Conservation (phyloP, 2,888 invertebrate genomes). For the Acanthopleura granulata region DNA sequence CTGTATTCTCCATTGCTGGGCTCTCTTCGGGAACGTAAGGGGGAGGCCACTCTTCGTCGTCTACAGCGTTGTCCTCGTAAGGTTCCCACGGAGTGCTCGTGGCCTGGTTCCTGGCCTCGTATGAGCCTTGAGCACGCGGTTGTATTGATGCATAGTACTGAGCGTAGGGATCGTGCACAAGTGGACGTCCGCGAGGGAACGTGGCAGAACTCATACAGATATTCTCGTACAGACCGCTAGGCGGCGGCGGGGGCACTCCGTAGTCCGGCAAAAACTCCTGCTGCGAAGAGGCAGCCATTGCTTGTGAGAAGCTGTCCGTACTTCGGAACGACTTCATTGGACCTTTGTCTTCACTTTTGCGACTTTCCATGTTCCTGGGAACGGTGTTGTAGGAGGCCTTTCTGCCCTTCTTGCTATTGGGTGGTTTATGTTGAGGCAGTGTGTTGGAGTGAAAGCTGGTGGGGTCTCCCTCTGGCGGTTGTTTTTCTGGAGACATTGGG, state of each 20-base stretch:
- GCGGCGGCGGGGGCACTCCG: background rate
- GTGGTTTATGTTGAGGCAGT: background rate
- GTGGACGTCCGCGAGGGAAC: conserved; percentile 1
- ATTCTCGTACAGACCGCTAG: conserved; percentile 1
- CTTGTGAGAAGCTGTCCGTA: background rate
- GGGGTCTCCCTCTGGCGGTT: background rate
- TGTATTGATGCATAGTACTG: conserved; percentile 13
- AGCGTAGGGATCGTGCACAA: background rate
- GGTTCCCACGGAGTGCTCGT: background rate
- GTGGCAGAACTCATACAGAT: conserved; percentile 6
- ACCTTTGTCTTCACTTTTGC: background rate
- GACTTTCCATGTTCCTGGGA: conserved; percentile 10
- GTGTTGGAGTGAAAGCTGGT: background rate
- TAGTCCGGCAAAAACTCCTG: background rate
- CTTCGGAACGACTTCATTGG: background rate
- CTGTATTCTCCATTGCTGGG: background rate
- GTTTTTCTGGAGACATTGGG: background rate
- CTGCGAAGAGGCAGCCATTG: background rate
- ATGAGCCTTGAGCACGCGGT: background rate
- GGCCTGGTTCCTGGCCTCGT: background rate
- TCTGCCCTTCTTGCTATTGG: background rate
- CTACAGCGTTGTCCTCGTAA: background rate
- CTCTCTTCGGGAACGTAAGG: conserved; percentile 6
- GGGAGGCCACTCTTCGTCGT: conserved; percentile 16
- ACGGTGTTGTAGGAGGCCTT: background rate